Conservation (phyloP, 1,140 invertebrate species). For the Zeugodacus cucurbitae region DNA sequence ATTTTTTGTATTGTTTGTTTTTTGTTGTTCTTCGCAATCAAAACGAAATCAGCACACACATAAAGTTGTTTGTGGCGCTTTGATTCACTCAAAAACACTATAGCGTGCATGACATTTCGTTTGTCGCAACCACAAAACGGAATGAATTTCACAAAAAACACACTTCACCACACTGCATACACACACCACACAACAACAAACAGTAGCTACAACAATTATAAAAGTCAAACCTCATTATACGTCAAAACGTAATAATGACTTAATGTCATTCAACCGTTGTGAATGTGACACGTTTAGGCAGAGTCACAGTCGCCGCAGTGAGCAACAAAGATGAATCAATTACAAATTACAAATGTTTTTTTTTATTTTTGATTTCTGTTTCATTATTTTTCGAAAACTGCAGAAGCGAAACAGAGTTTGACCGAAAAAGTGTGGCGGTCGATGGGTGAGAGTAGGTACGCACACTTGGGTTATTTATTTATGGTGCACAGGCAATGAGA, state of each 20-base stretch:
- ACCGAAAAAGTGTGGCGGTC: neutral
- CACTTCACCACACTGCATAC: neutral
- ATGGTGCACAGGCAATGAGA: too few species aligned
- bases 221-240: neutral
- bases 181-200: neutral
- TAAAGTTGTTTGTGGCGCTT: neutral
- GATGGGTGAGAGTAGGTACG: neutral
- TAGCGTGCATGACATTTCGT: neutral
- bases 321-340: neutral
- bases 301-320: neutral
- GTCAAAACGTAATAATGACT: constrained; percentile 1
- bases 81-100: neutral
- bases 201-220: neutral
- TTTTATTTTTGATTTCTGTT: neutral
- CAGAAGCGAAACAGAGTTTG: neutral
- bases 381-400: neutral
- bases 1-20: neutral
- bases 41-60: neutral
- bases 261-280: constrained; percentile 16
- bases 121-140: neutral
- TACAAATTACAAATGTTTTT: neutral
- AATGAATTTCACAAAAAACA: neutral
- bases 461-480: too few species aligned
- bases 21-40: neutral
- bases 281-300: constrained; percentile 28